phyloP scores from a whole-genome alignment of 1,140 invertebrate genomes.

The Ceratoteleas bidentatus region DNA sequence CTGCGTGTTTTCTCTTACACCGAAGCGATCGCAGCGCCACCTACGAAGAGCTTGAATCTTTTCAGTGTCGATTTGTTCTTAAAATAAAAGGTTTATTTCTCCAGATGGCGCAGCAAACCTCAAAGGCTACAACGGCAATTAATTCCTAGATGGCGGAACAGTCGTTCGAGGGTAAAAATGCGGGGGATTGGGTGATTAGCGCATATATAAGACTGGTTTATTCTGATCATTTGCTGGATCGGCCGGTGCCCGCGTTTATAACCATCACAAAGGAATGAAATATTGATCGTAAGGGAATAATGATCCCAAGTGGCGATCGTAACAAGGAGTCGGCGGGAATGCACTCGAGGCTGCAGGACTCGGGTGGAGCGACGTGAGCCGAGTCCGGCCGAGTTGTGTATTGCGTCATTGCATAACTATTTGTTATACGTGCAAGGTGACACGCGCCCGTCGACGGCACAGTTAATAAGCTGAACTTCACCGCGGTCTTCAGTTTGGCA shows the following conservation, averaged over 20 bases:
- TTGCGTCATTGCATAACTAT: constrained; percentile 57
- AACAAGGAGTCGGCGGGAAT: constrained; percentile 36
- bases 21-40: too few relatives aligned
- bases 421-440: constrained; percentile 54
- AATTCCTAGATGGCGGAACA: too few relatives aligned
- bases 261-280: constrained; percentile 32
- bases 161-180: too few relatives aligned
- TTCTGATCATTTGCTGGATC: neutral
- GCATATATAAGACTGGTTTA: too few relatives aligned
- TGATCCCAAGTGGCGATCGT: constrained; percentile 26
- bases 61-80: too few relatives aligned
- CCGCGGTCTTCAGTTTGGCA: constrained; percentile 41
- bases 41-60: too few relatives aligned
- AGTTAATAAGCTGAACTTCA: constrained; percentile 39
- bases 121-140: too few relatives aligned
- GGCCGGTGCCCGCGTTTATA: constrained; percentile 6
- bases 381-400: constrained; percentile 30
- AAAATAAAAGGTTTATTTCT: too few relatives aligned
- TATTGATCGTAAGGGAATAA: constrained; percentile 42
- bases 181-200: too few relatives aligned
- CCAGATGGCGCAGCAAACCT: too few relatives aligned
- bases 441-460: constrained; percentile 48
- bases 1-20: too few relatives aligned
- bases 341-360: constrained; percentile 48
- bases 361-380: constrained; percentile 36